A percentile compares a stretch with the other conserved stretches of the same genome.
Evolutionary conservation across 2,888 invertebrate genomes (phyloP).

Genomic region (Lasioglossum lativentre): DNA sequence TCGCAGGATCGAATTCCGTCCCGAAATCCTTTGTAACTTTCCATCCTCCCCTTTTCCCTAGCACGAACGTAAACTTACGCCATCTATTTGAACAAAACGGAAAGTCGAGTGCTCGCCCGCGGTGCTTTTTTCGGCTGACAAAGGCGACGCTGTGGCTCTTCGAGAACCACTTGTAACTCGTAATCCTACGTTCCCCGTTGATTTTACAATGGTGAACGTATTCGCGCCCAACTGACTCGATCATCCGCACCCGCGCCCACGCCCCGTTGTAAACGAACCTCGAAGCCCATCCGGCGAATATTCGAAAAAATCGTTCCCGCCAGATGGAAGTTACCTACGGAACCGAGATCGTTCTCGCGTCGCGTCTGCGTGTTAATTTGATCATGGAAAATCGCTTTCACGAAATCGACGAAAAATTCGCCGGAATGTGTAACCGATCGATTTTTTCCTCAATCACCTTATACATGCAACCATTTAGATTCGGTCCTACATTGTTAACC

Average conservation of each 20-base stretch:
- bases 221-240: not conserved
- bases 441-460: not conserved
- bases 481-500: not conserved
- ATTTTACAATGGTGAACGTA: conserved; percentile 11
- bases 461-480: not conserved
- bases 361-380: not conserved
- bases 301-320: conserved; percentile 14
- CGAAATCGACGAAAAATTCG: not conserved
- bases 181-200: not conserved
- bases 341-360: not conserved
- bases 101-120: not conserved
- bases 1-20: conserved; percentile 4
- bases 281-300: not conserved
- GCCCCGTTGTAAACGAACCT: not conserved
- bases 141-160: conserved; percentile 7
- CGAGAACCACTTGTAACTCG: conserved; percentile 8
- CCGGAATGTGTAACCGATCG: not conserved
- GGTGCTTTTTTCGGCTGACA: conserved; percentile 29
- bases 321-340: not conserved
- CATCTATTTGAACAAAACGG: conserved; percentile 32
- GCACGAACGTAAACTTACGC: conserved; percentile 22
- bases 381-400: not conserved
- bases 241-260: not conserved
- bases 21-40: conserved; percentile 28
- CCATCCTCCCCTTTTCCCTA: not conserved